These are phyloP conservation scores for Ophion ellenae DNA, from an alignment of 2,888 invertebrate species.

Conservation along the genomic window DNA sequence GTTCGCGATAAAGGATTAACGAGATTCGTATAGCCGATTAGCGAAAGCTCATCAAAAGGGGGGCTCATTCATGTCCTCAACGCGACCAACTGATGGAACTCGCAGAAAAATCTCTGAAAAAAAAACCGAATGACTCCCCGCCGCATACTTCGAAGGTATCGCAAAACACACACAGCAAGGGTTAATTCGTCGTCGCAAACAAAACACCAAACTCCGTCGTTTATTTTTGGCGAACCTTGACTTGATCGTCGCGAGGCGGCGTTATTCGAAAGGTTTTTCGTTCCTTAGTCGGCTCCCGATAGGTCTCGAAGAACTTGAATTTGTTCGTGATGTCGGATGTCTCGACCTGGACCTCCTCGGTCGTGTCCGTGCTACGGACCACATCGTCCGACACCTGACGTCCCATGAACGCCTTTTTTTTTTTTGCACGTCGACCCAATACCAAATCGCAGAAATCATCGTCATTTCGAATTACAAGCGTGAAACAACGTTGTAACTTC, in stretches of 20 bases:
- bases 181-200: background rate
- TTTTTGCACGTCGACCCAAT: constrained; percentile 2
- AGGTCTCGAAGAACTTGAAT: constrained; percentile 96
- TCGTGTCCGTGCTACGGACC: constrained; percentile 89
- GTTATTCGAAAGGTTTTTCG: constrained; percentile 93
- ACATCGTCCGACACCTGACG: constrained; percentile 88
- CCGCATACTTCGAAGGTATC: background rate
- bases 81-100: background rate
- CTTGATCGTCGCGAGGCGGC: constrained; percentile 92
- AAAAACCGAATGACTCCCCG: background rate
- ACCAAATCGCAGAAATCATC: constrained; percentile 5
- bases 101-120: background rate
- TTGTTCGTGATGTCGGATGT: constrained; percentile 93
- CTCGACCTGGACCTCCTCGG: constrained; percentile 91
- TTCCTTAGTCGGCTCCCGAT: constrained; percentile 89
- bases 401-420: constrained; percentile 84
- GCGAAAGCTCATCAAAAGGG: constrained; percentile 25
- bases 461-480: background rate
- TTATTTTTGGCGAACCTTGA: constrained; percentile 84
- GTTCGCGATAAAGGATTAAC: constrained; percentile 38
- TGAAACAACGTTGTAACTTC: background rate
- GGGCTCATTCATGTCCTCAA: too few relatives aligned
- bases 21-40: constrained; percentile 42
- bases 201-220: constrained; percentile 18
- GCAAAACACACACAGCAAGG: background rate